phyloP scores from a whole-genome alignment of 2,888 invertebrate species.

The Shargacucullia verbasci region DNA sequence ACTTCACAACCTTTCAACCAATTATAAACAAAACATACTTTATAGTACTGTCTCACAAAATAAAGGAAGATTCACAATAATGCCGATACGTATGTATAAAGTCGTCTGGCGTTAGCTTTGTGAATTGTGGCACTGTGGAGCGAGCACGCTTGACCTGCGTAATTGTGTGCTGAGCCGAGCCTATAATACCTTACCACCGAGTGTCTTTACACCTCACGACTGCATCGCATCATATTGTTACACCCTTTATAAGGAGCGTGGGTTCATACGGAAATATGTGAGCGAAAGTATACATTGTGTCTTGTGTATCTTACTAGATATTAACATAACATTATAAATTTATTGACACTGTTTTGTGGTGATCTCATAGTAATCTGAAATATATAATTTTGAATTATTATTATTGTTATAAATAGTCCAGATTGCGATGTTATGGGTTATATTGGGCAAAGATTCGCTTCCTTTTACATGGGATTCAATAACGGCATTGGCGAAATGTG shows the following conservation, averaged over 20 bases:
- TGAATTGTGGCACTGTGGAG: slow-evolving; percentile 66
- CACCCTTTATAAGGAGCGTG: slow-evolving; percentile 11
- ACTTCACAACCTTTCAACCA: slow-evolving; percentile 1
- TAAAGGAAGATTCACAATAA: slow-evolving; percentile 43
- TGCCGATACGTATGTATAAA: slow-evolving; percentile 50
- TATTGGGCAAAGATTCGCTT: too few relatives aligned
- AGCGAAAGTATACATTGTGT: not conserved
- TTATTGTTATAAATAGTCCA: too few relatives aligned
- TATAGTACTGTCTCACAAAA: slow-evolving; percentile 14
- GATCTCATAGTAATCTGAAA: too few relatives aligned
- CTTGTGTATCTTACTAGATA: too few relatives aligned
- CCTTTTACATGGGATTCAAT: too few relatives aligned
- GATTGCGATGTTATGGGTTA: too few relatives aligned
- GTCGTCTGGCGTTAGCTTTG: slow-evolving; percentile 63
- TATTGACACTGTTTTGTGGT: too few relatives aligned
- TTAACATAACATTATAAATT: too few relatives aligned
- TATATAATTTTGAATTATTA: too few relatives aligned
- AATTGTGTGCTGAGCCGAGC: slow-evolving; percentile 78
- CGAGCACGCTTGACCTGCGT: slow-evolving; percentile 81
- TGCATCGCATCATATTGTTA: slow-evolving; percentile 32
- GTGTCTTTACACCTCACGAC: slow-evolving; percentile 64
- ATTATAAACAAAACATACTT: slow-evolving; percentile 14
- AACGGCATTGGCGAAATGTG: too few relatives aligned
- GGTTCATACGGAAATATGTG: not conserved
- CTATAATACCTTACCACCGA: slow-evolving; percentile 68